Evolutionary conservation across 23 tunicate species (phyloP), one percentile per base, ranked within the genome.

Genomic region (Halocynthia aurantium): DNA sequence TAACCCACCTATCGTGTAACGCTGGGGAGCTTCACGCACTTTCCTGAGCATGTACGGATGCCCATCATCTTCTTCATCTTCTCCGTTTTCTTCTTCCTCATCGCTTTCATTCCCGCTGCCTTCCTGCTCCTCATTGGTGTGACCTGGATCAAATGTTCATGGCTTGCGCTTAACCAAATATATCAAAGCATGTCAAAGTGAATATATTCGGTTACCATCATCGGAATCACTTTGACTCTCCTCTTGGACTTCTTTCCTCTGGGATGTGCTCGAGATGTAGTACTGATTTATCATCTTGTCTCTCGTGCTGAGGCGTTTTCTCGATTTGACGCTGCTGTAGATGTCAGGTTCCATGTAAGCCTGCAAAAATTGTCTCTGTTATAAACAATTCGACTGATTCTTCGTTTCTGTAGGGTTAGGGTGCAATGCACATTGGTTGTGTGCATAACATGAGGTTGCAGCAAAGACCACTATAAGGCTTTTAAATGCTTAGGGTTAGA

Each of bases 321-420:
- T 55, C 12, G 95, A 78, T 56, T 88, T 88, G 71, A 88, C 86
- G 67, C 84, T 88, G 78, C 84, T 88, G 77, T 88, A 88, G 55
- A 88, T 88, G 70, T 88, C 95, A 10, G 95, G 95, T 57, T 88
- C 88, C 64, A 70, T 62, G 7, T 50, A 44, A 11, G 62, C 52
- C 95, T 88, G 84, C 22, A 88, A 86, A 6, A 52, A 21, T 51
- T 65, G 51, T 31, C 66, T 15, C 64, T 15, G 17, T 60, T 60
- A 15, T 15, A 60, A 15, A 15, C 64, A 60, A n/a, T 60, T 15
- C n/a, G 17, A 4, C 17, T n/a, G n/a, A 15, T 60, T 60, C 64
- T 60, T 15, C 17, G 64, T 15, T 15, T 15, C 4, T 31, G 44
- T 31, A 31, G 1, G 44, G 44, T 31, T 31, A 31, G 44, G 44